Evolutionary conservation across 2,113 vertebrate species (phyloP), one percentile per base, ranked within the genome.

Genomic region (Electrona antarctica): DNA sequence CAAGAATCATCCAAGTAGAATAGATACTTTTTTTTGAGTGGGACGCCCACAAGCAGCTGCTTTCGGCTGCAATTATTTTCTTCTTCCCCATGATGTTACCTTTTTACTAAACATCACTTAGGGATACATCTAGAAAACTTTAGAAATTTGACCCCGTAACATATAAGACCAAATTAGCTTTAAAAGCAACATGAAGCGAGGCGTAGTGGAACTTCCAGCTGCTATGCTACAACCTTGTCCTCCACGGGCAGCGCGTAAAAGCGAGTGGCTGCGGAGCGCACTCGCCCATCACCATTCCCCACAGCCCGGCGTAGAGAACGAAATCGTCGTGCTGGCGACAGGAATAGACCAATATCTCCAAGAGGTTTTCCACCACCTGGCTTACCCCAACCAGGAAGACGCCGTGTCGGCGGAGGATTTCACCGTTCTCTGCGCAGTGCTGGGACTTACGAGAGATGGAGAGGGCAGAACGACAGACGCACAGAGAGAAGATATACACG

Each of bases 311-410:
- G 90, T 69, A 41, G 90, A 93, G 2, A 94, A 93, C 73, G 92
- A 94, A 65, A 90, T 94, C 15, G 82, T 94, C 5, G 92, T 94
- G 3, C 77, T 94, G 13, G 91, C 93, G 33, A 93, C 89, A 0
- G 93, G 93, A 0, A 87, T 94, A 45, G 93, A 94, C 67, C 93
- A 94, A 21, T 94, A 94, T 63, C 74, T 94, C 33, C 93, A 94
- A 74, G 93, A 94, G 82, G 90, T 93, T 33, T 94, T 94, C 74
- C 93, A 94, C 72, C 93, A 94, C 75, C 81, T 94, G 60, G 86
- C 88, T 1, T 79, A 80, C 52, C 55, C 88, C 49, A 82, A 78
- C 71, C 80, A 56, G 14, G 85, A 91, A 1, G 90, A 92, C 0
- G 64, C 85, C 3, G 77, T 94, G 64, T 90, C 88, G 1, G 88